phyloP scores from a whole-genome alignment of 1,140 invertebrate genomes.

The Pectinophora gossypiella region DNA sequence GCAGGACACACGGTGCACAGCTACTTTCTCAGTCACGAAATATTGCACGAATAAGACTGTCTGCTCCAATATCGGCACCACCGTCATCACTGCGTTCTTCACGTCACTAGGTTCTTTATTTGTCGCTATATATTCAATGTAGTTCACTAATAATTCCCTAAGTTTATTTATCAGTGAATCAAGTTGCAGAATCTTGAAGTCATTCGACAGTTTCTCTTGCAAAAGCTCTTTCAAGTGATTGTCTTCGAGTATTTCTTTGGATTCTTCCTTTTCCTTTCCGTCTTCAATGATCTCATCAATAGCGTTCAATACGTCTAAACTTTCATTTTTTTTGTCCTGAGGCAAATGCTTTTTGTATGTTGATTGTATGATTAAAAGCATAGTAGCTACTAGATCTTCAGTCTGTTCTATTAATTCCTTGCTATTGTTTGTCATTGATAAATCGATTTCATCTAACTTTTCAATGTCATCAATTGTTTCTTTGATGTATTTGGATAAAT shows the following conservation, averaged over 20 bases:
- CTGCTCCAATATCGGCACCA: constrained; percentile 86
- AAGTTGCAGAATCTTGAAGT: constrained; percentile 77
- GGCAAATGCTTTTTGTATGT: constrained; percentile 80
- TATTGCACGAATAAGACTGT: constrained; percentile 85
- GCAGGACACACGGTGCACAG: constrained; percentile 83
- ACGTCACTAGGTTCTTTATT: constrained; percentile 31
- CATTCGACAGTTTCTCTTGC: constrained; percentile 76
- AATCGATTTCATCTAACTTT: constrained; percentile 25
- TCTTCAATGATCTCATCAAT: constrained; percentile 61
- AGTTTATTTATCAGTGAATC: constrained; percentile 44
- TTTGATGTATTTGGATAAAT: constrained; percentile 42
- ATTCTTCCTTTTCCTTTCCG: constrained; percentile 52
- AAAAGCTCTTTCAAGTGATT: constrained; percentile 80
- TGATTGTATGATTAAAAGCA: constrained; percentile 81
- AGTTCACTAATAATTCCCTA: constrained; percentile 29
- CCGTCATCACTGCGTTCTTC: constrained; percentile 41
- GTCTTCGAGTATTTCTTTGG: constrained; percentile 73
- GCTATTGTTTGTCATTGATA: constrained; percentile 24
- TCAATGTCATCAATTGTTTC: constrained; percentile 30
- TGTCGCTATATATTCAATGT: constrained; percentile 34
- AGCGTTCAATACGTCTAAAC: constrained; percentile 51
- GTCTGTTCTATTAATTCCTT: constrained; percentile 52
- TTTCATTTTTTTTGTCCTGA: constrained; percentile 23
- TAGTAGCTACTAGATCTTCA: constrained; percentile 76
- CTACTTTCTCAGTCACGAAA: constrained; percentile 85